Percentiles rank a stretch among this genome's conserved stretches.
These are phyloP conservation scores for Rousettus madagascariensis DNA, from an alignment of 2,797 vertebrate genomes.

Conservation along the genomic window DNA sequence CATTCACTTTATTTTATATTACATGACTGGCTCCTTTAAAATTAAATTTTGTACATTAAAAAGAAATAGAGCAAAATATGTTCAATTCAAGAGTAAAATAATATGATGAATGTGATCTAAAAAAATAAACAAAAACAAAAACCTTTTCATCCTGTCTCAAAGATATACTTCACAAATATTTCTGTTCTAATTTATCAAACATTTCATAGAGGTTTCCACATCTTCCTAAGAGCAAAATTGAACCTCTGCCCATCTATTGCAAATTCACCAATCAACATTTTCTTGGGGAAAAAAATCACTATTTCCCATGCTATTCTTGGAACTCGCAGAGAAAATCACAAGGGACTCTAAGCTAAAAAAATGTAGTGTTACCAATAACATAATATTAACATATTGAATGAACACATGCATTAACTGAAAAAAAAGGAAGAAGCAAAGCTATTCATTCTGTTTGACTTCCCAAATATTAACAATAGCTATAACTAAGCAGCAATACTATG, in stretches of 20 bases:
- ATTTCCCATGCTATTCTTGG: background rate
- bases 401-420: background rate
- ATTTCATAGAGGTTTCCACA: background rate
- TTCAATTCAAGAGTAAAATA: slow-evolving; percentile 33
- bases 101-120: background rate
- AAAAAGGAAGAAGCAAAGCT: slow-evolving; percentile 12
- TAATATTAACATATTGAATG: background rate
- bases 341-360: background rate
- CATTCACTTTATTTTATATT: background rate
- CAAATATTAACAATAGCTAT: background rate
- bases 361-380: background rate
- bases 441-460: background rate
- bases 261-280: background rate
- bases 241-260: background rate
- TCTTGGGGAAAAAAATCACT: background rate
- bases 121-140: background rate
- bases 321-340: background rate
- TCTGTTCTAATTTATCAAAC: slow-evolving; percentile 32
- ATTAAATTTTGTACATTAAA: background rate
- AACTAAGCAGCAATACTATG: background rate
- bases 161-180: slow-evolving; percentile 13
- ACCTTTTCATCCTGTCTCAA: background rate
- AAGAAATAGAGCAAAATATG: background rate
- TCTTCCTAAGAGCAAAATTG: slow-evolving; percentile 2
- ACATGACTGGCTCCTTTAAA: slow-evolving; percentile 14